Evolutionary conservation across 2,888 invertebrate genomes (phyloP).

Genomic region (Drosophila algonquin): DNA sequence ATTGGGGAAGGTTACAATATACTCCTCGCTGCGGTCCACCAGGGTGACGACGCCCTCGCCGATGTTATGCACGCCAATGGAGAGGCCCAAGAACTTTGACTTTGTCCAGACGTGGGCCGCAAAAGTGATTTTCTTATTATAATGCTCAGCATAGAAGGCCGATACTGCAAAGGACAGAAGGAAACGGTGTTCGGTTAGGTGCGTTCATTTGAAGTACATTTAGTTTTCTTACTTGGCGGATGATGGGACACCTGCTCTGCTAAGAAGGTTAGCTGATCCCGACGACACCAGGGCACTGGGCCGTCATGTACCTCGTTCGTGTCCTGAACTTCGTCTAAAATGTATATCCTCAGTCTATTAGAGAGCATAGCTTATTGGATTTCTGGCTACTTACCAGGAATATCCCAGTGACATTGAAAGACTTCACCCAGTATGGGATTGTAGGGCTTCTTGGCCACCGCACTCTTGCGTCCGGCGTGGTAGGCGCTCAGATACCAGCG

Average conservation of each 20-base stretch:
- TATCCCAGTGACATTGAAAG: conserved; percentile 94
- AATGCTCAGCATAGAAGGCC: conserved; percentile 99
- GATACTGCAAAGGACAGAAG: conserved; percentile 88
- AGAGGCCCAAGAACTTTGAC: conserved; percentile 98
- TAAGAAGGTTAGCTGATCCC: conserved; percentile 95
- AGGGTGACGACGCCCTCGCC: conserved; percentile 97
- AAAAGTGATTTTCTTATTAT: conserved; percentile 94
- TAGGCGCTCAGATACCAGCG: conserved; percentile 99
- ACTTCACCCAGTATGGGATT: conserved; percentile 99
- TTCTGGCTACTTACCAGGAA: conserved; percentile 83
- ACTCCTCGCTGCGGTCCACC: conserved; percentile 95
- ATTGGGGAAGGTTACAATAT: conserved; percentile 98
- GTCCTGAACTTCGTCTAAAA: conserved; percentile 65
- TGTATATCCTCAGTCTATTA: neutral
- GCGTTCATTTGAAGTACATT: neutral
- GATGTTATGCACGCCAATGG: conserved; percentile 98
- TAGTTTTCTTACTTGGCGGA: conserved; percentile 91
- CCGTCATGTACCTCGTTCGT: conserved; percentile 88
- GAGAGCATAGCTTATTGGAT: no score
- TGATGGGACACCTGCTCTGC: conserved; percentile 99
- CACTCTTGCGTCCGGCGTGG: conserved; percentile 98
- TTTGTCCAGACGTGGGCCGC: conserved; percentile 99
- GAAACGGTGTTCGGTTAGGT: neutral
- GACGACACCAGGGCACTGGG: conserved; percentile 95
- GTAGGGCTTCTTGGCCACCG: conserved; percentile 99